Evolutionary conservation across 2,888 invertebrate genomes (phyloP).

Genomic region (Pollenia griseotomentosa): DNA sequence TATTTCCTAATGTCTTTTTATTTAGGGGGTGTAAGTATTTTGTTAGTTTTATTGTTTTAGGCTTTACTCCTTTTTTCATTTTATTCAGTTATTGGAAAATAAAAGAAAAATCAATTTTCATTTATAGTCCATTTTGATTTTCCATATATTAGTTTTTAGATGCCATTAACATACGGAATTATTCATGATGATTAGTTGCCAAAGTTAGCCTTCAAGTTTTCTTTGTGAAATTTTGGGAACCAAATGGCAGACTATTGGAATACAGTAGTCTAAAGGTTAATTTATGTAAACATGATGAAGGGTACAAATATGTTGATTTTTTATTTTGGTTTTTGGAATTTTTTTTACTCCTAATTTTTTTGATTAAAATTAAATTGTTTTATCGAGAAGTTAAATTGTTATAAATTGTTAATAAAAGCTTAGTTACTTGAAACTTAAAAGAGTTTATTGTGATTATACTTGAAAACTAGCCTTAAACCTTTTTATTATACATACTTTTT

Average conservation of each 20-base stretch:
- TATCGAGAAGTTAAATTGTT: too few species aligned
- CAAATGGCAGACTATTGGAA: not conserved
- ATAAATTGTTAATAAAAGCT: too few species aligned
- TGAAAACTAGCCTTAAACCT: too few species aligned
- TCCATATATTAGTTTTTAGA: slow-evolving; percentile 46
- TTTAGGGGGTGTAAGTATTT: slow-evolving; percentile 16
- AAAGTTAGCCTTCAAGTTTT: slow-evolving; percentile 31
- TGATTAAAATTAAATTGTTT: not conserved
- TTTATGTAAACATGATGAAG: slow-evolving; percentile 31
- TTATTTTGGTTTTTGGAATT: too few species aligned
- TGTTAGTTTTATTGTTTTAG: slow-evolving; percentile 15
- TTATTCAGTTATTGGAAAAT: not conserved
- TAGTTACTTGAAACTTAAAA: too few species aligned
- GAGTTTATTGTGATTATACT: too few species aligned
- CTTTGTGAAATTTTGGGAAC: not conserved
- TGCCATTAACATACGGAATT: slow-evolving; percentile 56
- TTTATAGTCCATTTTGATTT: slow-evolving; percentile 34
- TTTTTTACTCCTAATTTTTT: not conserved
- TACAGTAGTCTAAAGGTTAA: slow-evolving; percentile 6
- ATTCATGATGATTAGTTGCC: slow-evolving; percentile 48
- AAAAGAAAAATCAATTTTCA: slow-evolving; percentile 61
- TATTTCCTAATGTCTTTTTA: slow-evolving; percentile 57
- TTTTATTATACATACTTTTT: too few species aligned
- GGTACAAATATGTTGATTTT: slow-evolving; percentile 9
- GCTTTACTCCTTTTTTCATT: slow-evolving; percentile 24